phyloP scores from a whole-genome alignment of 1,140 invertebrate species.

The Calliphora vicina region DNA sequence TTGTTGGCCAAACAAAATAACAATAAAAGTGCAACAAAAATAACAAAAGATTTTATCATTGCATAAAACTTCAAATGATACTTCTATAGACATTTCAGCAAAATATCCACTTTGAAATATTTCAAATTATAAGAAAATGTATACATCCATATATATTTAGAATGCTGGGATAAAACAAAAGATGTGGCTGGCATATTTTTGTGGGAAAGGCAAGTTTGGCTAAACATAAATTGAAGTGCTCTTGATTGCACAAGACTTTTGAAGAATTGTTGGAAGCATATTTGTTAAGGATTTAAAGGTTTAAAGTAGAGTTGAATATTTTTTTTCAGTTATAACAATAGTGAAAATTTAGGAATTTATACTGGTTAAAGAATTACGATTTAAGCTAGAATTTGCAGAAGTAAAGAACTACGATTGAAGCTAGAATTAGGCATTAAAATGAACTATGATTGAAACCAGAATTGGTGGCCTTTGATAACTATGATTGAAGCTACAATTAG shows the following conservation, averaged over 20 bases:
- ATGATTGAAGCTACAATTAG: no score
- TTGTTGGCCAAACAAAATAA: neutral
- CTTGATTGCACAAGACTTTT: neutral
- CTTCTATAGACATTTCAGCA: neutral
- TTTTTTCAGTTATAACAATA: no score
- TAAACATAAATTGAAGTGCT: neutral
- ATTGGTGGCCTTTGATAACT: no score
- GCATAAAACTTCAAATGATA: neutral
- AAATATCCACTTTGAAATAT: no score
- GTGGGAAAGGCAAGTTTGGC: neutral
- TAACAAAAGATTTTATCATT: neutral
- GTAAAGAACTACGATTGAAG: no score
- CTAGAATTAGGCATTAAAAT: no score
- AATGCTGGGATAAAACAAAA: neutral
- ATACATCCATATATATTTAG: no score
- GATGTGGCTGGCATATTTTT: neutral
- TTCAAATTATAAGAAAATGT: neutral
- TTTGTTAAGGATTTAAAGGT: neutral
- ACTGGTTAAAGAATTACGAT: no score
- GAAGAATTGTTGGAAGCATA: neutral
- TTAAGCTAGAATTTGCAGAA: no score
- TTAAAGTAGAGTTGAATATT: no score
- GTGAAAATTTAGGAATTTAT: no score
- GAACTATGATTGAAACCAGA: no score
- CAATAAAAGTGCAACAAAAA: constrained; percentile 10